phyloP scores from a whole-genome alignment of 53 echinoderm and acorn worm genomes.

The Henricia sp. region DNA sequence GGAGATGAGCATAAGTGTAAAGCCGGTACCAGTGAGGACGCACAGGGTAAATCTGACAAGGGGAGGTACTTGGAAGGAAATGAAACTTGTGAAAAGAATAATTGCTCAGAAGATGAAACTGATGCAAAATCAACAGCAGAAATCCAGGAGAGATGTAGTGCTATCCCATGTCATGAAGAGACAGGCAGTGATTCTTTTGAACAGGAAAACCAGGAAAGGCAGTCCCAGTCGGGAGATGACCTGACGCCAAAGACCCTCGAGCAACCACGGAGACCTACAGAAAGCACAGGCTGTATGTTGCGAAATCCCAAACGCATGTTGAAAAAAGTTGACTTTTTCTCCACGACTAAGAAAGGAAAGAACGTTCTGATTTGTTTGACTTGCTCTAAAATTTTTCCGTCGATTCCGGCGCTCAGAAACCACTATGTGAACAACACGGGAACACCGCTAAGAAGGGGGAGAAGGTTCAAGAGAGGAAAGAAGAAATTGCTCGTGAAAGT shows the following conservation, averaged over 20 bases:
- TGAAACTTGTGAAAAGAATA: conserved; percentile 2
- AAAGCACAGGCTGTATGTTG: not conserved
- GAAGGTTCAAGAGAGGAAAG: not conserved
- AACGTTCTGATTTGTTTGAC: conserved; percentile 31
- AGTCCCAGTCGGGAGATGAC: not conserved
- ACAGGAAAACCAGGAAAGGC: not conserved
- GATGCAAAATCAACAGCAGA: not conserved
- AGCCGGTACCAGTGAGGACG: not conserved
- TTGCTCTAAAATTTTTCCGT: not conserved
- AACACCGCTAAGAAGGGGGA: not conserved
- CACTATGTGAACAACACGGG: conserved; percentile 18
- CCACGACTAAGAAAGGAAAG: conserved; percentile 24
- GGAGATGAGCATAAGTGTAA: not conserved
- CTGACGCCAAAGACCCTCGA: not conserved
- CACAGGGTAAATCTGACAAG: not conserved
- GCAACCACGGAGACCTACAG: not conserved
- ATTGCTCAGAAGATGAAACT: not conserved
- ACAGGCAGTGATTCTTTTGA: not conserved
- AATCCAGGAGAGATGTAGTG: not conserved
- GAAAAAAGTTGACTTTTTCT: conserved; percentile 22
- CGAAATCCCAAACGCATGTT: not conserved
- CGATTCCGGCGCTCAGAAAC: not conserved
- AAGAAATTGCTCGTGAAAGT: not conserved
- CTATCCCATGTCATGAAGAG: not conserved
- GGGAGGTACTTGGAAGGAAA: not conserved